phyloP scores from a whole-genome alignment of 2,113 vertebrate genomes.

The Aspiorhynchus laticeps region DNA sequence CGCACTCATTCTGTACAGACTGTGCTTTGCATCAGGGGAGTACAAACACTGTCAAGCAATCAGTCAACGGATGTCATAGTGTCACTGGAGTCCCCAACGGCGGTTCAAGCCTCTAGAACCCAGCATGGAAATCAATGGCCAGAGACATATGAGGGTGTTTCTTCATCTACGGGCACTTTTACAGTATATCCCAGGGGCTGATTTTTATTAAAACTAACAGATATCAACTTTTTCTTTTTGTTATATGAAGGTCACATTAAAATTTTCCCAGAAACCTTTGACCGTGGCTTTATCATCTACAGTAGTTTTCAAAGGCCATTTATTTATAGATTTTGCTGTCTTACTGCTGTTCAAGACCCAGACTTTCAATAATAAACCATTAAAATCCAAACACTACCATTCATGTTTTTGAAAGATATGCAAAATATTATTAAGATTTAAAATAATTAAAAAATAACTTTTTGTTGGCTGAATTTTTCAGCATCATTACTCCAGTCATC shows the following conservation, averaged over 20 bases:
- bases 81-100: conserved; percentile 31
- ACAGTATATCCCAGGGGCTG: not conserved
- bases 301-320: not conserved
- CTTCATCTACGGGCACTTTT: conserved; percentile 1
- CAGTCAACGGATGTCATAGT: conserved; percentile 37
- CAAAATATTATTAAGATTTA: too few species aligned
- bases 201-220: conserved; percentile 16
- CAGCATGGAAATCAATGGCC: conserved; percentile 37
- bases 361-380: not conserved
- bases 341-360: not conserved
- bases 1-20: not conserved
- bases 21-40: conserved; percentile 10
- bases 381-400: not conserved
- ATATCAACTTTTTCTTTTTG: not conserved
- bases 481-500: not conserved
- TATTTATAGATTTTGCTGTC: not conserved
- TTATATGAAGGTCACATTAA: not conserved
- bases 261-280: not conserved
- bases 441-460: too few species aligned
- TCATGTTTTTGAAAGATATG: not conserved
- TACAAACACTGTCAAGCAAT: conserved; percentile 33
- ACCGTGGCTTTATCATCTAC: not conserved
- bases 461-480: too few species aligned
- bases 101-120: not conserved
- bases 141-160: conserved; percentile 3